These are phyloP conservation scores for Grammomys dolichurus DNA, from an alignment of 2,113 vertebrate genomes.

Conservation along the genomic window DNA sequence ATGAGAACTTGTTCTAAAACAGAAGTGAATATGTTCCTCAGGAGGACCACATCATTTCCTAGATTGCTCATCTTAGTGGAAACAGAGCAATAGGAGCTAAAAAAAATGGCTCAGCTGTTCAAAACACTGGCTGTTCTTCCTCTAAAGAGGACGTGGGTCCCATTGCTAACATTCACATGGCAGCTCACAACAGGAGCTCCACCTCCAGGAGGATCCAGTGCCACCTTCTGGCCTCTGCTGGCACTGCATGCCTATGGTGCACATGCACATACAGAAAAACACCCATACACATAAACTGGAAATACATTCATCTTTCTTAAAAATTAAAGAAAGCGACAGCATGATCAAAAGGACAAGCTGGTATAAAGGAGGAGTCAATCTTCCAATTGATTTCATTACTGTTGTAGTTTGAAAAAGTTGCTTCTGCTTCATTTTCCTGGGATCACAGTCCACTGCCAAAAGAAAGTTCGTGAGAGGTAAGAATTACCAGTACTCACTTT, in stretches of 20 bases:
- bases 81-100: not conserved
- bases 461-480: not conserved
- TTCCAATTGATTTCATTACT: constrained; percentile 47
- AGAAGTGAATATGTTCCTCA: not conserved
- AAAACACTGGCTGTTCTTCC: not conserved
- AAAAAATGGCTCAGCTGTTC: not conserved
- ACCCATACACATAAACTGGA: not conserved
- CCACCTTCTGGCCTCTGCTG: not conserved
- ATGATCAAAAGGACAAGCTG: not conserved
- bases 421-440: constrained; percentile 32
- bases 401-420: constrained; percentile 40
- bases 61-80: not conserved
- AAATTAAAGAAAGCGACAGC: not conserved
- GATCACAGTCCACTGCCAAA: constrained; percentile 53
- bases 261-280: not conserved
- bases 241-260: not conserved
- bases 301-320: not conserved
- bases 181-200: not conserved
- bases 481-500: constrained; percentile 26
- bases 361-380: not conserved
- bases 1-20: constrained; percentile 1
- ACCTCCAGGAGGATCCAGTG: not conserved
- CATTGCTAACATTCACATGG: not conserved
- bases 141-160: not conserved
- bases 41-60: not conserved